Percentiles rank a stretch among this genome's conserved stretches.
Conservation (phyloP, 53 echinoderm and acorn worm genomes). For the Holothuria scabra region DNA sequence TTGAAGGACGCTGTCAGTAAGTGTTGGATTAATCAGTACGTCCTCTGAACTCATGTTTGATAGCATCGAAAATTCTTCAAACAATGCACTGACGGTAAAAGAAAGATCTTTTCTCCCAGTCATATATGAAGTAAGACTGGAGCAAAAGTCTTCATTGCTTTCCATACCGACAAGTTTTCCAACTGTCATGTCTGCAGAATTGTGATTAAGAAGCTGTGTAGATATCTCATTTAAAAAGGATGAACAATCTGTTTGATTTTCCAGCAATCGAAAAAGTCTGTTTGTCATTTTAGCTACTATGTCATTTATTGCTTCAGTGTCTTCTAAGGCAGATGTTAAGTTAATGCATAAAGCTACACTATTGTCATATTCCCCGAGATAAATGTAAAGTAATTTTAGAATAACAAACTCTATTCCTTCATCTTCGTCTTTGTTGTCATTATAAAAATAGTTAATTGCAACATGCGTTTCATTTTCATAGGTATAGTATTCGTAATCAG, state of each 20-base stretch:
- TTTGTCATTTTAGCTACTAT: conserved; percentile 14
- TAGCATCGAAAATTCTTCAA: background rate
- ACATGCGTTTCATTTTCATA: background rate
- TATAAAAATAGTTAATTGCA: background rate
- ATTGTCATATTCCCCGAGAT: conserved; percentile 21
- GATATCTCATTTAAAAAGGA: background rate
- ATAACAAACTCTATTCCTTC: background rate
- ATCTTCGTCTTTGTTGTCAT: background rate
- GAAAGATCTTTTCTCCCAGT: background rate
- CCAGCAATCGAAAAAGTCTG: conserved; percentile 5
- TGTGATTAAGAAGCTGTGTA: background rate
- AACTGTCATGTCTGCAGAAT: background rate
- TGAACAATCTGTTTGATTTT: background rate
- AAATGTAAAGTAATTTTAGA: background rate
- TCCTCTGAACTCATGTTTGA: background rate
- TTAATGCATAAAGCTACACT: background rate
- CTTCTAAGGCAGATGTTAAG: background rate
- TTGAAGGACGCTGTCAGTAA: background rate
- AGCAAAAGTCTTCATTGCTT: conserved; percentile 1
- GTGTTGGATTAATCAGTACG: background rate
- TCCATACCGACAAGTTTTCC: conserved; percentile 3
- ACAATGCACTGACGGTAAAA: background rate
- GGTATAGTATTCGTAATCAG: background rate
- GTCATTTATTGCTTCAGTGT: background rate
- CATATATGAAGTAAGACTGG: background rate